Conservation (phyloP, 2,888 invertebrate genomes). For the Lepidochitona cinerea region DNA sequence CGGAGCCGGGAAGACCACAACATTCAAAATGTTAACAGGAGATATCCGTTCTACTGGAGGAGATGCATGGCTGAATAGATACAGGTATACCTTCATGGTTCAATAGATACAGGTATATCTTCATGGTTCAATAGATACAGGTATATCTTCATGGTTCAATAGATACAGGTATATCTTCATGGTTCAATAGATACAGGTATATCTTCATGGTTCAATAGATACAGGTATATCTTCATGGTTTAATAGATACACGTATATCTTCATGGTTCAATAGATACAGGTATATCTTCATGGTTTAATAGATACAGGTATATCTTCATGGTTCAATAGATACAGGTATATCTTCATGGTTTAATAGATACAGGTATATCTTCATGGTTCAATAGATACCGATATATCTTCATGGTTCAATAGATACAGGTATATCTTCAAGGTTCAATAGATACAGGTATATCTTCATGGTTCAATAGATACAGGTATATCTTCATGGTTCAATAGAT, state of each 20-base stretch:
- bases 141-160: conserved; percentile 74
- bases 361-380: not conserved
- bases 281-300: not conserved
- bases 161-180: conserved; percentile 50
- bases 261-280: not conserved
- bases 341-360: no score
- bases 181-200: no score
- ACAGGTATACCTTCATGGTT: conserved; percentile 54
- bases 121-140: conserved; percentile 59
- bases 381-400: conserved; percentile 40
- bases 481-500: no score
- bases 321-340: no score
- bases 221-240: not conserved
- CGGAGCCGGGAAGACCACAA: conserved; percentile 79
- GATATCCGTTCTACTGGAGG: conserved; percentile 73
- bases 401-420: conserved; percentile 72
- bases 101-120: not conserved
- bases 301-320: not conserved
- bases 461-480: no score
- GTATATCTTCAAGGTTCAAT: conserved; percentile 74
- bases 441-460: conserved; percentile 60
- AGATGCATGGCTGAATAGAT: conserved; percentile 73
- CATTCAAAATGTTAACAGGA: conserved; percentile 81
- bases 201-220: no score
- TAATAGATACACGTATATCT: not conserved